These are phyloP conservation scores for Perizoma flavofasciatum DNA, from an alignment of 2,888 invertebrate species.

Conservation along the genomic window DNA sequence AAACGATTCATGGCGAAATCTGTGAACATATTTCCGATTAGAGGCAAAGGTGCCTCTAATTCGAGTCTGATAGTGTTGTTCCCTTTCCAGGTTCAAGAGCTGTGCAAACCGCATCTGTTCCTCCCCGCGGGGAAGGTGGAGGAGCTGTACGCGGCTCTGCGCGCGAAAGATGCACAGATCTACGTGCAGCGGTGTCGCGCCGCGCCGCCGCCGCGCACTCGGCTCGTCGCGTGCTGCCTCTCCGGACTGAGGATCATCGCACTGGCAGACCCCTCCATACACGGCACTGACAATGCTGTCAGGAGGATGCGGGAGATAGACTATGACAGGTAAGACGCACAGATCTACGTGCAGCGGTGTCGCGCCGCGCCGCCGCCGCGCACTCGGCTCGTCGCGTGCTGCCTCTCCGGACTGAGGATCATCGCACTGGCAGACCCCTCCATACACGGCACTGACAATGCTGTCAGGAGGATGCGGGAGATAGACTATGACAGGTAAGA, in stretches of 20 bases:
- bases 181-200: slow-evolving; percentile 90
- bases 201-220: slow-evolving; percentile 85
- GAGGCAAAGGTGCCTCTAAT: not conserved
- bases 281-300: slow-evolving; percentile 91
- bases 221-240: slow-evolving; percentile 94
- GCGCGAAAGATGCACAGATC: slow-evolving; percentile 96
- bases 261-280: slow-evolving; percentile 93
- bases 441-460: too few relatives aligned
- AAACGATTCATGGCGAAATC: too few relatives aligned
- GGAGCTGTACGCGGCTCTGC: slow-evolving; percentile 93
- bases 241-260: slow-evolving; percentile 86
- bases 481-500: too few relatives aligned
- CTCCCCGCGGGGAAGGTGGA: slow-evolving; percentile 94
- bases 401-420: too few relatives aligned
- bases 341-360: slow-evolving; percentile 94
- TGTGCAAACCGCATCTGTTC: slow-evolving; percentile 92
- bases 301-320: slow-evolving; percentile 92
- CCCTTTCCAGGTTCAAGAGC: slow-evolving; percentile 78
- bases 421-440: too few relatives aligned
- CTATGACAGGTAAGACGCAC: slow-evolving; percentile 90
- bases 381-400: too few relatives aligned
- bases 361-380: slow-evolving; percentile 86
- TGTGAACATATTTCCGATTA: too few relatives aligned
- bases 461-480: too few relatives aligned
- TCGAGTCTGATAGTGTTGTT: not conserved